Conservation (phyloP, 2,888 invertebrate genomes). For the Eupithecia tripunctaria region DNA sequence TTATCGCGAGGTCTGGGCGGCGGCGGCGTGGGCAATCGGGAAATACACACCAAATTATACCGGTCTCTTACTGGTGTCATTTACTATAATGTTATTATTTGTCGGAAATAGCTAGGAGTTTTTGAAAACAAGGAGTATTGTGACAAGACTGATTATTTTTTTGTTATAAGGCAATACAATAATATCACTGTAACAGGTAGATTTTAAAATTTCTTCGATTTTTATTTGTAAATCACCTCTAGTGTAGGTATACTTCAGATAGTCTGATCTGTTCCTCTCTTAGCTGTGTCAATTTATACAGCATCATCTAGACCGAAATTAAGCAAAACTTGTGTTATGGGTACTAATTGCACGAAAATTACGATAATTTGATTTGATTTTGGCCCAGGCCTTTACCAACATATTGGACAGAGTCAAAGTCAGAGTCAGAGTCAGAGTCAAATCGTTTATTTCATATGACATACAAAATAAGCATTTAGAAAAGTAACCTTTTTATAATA, state of each 20-base stretch:
- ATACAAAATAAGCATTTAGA: too few species aligned
- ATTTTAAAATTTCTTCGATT: not conserved
- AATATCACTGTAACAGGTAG: too few species aligned
- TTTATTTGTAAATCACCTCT: not conserved
- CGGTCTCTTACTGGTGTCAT: not conserved
- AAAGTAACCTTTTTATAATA: too few species aligned
- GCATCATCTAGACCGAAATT: not conserved
- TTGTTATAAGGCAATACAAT: too few species aligned
- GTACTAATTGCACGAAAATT: not conserved
- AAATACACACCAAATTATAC: not conserved
- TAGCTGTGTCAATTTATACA: not conserved
- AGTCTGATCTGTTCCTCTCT: not conserved
- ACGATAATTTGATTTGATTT: not conserved
- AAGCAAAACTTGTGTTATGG: not conserved
- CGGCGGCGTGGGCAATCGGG: not conserved
- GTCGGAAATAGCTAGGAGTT: not conserved
- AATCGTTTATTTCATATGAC: too few species aligned
- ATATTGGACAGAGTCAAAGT: too few species aligned
- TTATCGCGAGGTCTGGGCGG: conserved; percentile 16
- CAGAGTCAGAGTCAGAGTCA: too few species aligned
- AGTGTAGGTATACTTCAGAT: not conserved
- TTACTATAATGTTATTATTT: not conserved
- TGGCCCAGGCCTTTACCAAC: not conserved
- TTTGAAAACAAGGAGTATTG: not conserved
- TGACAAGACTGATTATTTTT: not conserved